Evolutionary conservation across 1,140 invertebrate genomes (phyloP), one percentile per base, ranked within the genome.

Genomic region (Popillia japonica): DNA sequence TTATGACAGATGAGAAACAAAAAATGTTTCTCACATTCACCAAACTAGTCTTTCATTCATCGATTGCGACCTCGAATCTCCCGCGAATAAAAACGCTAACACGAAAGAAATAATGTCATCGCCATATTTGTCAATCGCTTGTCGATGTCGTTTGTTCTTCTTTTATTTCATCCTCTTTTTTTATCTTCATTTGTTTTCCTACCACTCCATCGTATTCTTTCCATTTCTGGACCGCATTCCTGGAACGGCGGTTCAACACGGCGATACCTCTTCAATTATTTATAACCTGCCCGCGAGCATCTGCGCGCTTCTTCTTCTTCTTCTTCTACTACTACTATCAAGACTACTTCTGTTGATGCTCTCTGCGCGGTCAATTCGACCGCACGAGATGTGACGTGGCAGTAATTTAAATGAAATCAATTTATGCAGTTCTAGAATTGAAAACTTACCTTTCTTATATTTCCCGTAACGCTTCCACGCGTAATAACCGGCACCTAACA

Each of bases 361-460:
- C 10, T 9, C 10, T 14, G 44, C 3, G 44, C 10, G 10, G 44
- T 48, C 8, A 42, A 7, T 0, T 42, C 41, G 41, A 0, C 8
- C 14, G 14, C 41, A 61, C 7, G 59, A 10, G 59, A 14, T 14
- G 0, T n/a, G 59, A 61, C 4, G 17, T 61, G n/a, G n/a, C n/a
- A n/a, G n/a, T n/a, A n/a, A n/a, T n/a, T n/a, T n/a, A n/a, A n/a
- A n/a, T n/a, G n/a, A n/a, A n/a, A n/a, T n/a, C n/a, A n/a, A n/a
- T n/a, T n/a, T n/a, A n/a, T n/a, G n/a, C n/a, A n/a, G n/a, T n/a
- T n/a, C n/a, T n/a, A n/a, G n/a, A n/a, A n/a, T n/a, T n/a, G n/a
- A n/a, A 22, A 0, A 73, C 74, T 20, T 75, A 75, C 74, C 74
- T 48, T 75, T 75, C 23, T 75, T 75, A 48, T 75, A 75, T 75